Conservation (phyloP, 1,140 invertebrate genomes). For the Zaprionus africanus region DNA sequence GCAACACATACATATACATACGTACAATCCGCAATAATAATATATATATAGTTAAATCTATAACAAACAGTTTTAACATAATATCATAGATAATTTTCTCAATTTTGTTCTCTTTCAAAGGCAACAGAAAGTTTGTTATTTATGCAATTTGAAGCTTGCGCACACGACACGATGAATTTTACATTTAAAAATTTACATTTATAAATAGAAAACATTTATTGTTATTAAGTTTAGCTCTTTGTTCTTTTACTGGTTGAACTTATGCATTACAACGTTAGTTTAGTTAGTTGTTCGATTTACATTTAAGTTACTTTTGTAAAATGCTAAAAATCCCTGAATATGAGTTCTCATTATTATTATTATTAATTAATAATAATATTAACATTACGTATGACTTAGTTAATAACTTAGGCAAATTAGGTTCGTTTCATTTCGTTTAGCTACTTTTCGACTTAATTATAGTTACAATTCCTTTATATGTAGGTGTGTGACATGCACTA, state of each 20-base stretch:
- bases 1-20: slow-evolving; percentile 38
- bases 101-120: slow-evolving; percentile 26
- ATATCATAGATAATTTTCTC: slow-evolving; percentile 47
- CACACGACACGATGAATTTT: slow-evolving; percentile 45
- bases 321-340: slow-evolving; percentile 84
- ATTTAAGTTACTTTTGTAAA: slow-evolving; percentile 66
- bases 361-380: slow-evolving; percentile 22
- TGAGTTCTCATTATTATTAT: slow-evolving; percentile 79
- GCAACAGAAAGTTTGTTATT: slow-evolving; percentile 45
- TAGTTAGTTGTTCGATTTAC: slow-evolving; percentile 40
- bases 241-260: slow-evolving; percentile 22
- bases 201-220: slow-evolving; percentile 72
- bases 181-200: slow-evolving; percentile 37
- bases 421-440: slow-evolving; percentile 48
- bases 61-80: slow-evolving; percentile 61
- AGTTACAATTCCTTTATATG: slow-evolving; percentile 54
- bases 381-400: slow-evolving; percentile 51
- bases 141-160: slow-evolving; percentile 48
- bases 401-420: slow-evolving; percentile 52
- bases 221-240: slow-evolving; percentile 5
- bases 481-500: slow-evolving; percentile 28
- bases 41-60: slow-evolving; percentile 17
- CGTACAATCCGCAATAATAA: slow-evolving; percentile 5
- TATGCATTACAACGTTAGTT: slow-evolving; percentile 42
- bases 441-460: slow-evolving; percentile 50